Evolutionary conservation across 2,113 vertebrate species (phyloP).

Genomic region (Asarcornis scutulata): DNA sequence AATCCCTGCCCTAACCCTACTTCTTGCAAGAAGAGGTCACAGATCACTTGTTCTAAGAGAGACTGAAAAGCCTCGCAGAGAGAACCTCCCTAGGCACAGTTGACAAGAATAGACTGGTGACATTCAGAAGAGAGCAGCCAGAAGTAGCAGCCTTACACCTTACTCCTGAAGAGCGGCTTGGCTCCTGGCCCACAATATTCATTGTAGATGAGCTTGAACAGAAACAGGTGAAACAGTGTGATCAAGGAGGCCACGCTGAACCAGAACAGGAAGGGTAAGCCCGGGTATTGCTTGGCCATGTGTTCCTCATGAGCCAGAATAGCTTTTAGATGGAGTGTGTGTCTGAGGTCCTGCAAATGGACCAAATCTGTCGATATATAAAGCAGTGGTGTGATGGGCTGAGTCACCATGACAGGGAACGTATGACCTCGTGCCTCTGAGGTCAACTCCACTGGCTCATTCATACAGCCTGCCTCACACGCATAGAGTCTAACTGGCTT

Average conservation of each 20-base stretch:
- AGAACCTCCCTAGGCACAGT: not conserved
- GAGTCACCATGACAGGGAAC: slow-evolving; percentile 95
- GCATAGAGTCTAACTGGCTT: slow-evolving; percentile 89
- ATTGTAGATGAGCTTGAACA: slow-evolving; percentile 99
- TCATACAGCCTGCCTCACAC: slow-evolving; percentile 94
- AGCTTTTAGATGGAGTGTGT: slow-evolving; percentile 95
- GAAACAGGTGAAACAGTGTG: slow-evolving; percentile 96
- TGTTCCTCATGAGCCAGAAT: slow-evolving; percentile 97
- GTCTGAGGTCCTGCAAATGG: slow-evolving; percentile 93
- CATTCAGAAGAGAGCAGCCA: not conserved
- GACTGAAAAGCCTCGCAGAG: not conserved
- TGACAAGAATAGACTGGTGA: not conserved
- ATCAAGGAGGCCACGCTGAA: slow-evolving; percentile 98
- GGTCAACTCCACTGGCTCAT: slow-evolving; percentile 94
- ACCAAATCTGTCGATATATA: slow-evolving; percentile 94
- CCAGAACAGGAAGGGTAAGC: slow-evolving; percentile 97
- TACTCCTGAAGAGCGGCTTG: slow-evolving; percentile 97
- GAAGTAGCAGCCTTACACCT: slow-evolving; percentile 82
- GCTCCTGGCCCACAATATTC: slow-evolving; percentile 97
- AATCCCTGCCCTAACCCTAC: not conserved
- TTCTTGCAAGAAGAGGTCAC: not conserved
- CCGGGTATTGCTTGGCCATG: slow-evolving; percentile 96
- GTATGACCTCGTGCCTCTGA: slow-evolving; percentile 87
- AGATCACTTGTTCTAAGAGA: not conserved
- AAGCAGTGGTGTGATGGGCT: slow-evolving; percentile 92